These are phyloP conservation scores for Seriola dumerili DNA, from an alignment of 2,113 vertebrate species.

Conservation along the genomic window DNA sequence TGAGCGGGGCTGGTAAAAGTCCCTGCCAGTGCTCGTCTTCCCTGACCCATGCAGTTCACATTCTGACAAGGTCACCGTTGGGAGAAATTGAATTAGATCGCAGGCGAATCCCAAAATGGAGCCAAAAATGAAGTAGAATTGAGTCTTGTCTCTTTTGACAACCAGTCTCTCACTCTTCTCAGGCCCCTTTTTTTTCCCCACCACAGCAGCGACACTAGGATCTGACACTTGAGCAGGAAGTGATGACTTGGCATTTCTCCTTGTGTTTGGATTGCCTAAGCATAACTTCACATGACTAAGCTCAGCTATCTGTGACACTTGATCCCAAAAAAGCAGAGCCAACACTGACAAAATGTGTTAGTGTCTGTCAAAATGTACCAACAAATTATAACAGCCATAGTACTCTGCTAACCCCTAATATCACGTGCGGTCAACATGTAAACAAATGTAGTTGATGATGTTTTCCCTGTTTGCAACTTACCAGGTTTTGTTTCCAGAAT, in stretches of 20 bases:
- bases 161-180: constrained; percentile 6
- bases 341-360: constrained; percentile 4
- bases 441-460: not conserved
- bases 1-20: constrained; percentile 46
- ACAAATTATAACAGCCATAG: constrained; percentile 1
- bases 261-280: constrained; percentile 62
- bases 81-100: constrained; percentile 37
- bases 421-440: not conserved
- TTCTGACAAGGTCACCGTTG: constrained; percentile 61
- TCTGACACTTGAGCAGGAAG: constrained; percentile 61
- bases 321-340: constrained; percentile 52
- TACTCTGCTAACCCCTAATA: not conserved
- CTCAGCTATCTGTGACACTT: constrained; percentile 53
- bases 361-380: constrained; percentile 28
- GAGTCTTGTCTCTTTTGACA: constrained; percentile 21
- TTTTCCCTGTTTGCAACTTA: constrained; percentile 3
- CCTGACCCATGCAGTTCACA: constrained; percentile 35
- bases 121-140: constrained; percentile 2
- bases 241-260: constrained; percentile 70
- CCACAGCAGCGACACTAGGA: constrained; percentile 37
- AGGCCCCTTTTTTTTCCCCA: not conserved
- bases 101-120: constrained; percentile 3
- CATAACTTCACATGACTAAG: constrained; percentile 59
- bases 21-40: constrained; percentile 37
- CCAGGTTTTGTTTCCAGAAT: not conserved